Evolutionary conservation across 2,113 vertebrate species (phyloP), one percentile per base, ranked within the genome.

Genomic region (Hippocampus mohnikei): DNA sequence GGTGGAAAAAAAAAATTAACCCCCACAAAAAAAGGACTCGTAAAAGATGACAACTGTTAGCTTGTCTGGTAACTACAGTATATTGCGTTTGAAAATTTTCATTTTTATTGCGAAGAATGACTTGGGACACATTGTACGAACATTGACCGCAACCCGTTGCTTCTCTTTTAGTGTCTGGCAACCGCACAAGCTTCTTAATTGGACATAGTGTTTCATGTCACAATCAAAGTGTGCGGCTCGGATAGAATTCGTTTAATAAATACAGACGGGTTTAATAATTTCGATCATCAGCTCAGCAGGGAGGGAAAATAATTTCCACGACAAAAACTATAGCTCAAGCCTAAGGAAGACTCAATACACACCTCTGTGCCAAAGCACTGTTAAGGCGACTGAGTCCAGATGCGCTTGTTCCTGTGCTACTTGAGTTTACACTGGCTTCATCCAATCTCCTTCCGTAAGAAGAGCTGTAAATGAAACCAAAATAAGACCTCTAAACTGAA

Each of bases 361-460:
- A 93, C 92, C 91, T 93, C 80, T 91, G 90, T 59, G 85, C 80
- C 67, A 87, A 81, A 62, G 89, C 75, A 60, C 71, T 90, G 71
- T 90, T 93, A 63, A 91, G 86, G 67, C 92, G 93, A 67, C 89
- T 71, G 70, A 92, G 88, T 74, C 89, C 90, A 46, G 84, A 71
- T 33, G 80, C 85, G 81, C 81, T 80, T 21, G 89, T 86, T 85
- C 85, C 89, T 66, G 81, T 87, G 77, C 72, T 89, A 27, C 85
- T 78, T 59, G 92, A 92, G 90, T 89, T 92, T 79, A 88, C 52
- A 13, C 77, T 75, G 11, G 91, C 75, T 73, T 92, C 91, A 75
- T 93, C 91, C 80, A 92, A 89, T 88, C 89, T 92, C 82, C 83
- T 88, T 89, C 91, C 91, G 74, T 93, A 93, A 75, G 91, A 93